Percentiles rank a stretch among this genome's conserved stretches.
phyloP scores from a whole-genome alignment of 2,888 invertebrate species.

The Hirtodrosophila trivittata region DNA sequence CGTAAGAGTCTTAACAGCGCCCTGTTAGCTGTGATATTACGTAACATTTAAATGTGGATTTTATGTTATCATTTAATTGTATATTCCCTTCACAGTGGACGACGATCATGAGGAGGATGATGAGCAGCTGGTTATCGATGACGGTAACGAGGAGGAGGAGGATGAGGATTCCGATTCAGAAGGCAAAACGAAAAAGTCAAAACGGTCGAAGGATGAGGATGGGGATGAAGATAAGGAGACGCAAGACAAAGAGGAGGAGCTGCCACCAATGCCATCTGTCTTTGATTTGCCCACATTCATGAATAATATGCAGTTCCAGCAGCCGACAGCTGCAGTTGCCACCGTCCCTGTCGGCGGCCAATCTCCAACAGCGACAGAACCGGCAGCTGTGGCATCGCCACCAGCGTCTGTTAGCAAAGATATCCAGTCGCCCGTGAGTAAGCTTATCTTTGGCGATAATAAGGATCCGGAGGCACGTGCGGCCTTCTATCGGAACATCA shows the following conservation, averaged over 20 bases:
- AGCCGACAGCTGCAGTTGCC: conserved; percentile 3
- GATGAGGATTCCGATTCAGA: conserved; percentile 60
- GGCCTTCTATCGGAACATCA: conserved; percentile 57
- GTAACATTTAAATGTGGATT: background rate
- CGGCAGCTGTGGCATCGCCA: background rate
- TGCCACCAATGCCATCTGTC: conserved; percentile 61
- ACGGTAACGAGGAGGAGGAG: conserved; percentile 80
- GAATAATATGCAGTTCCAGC: conserved; percentile 56
- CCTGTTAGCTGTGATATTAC: background rate
- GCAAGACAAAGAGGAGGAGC: conserved; percentile 27
- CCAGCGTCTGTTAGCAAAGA: background rate
- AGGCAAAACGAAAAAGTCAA: conserved; percentile 33
- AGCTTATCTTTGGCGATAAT: conserved; percentile 40
- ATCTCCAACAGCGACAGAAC: background rate
- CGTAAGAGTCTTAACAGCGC: no score
- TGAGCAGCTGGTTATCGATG: conserved; percentile 83
- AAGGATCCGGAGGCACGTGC: conserved; percentile 40
- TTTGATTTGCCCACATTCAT: conserved; percentile 68
- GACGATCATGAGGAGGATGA: conserved; percentile 85
- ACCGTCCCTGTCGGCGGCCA: background rate
- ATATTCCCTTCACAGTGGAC: no score
- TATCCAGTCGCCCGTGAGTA: background rate
- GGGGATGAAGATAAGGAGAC: conserved; percentile 1
- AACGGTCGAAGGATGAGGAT: conserved; percentile 19
- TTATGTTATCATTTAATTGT: no score